Evolutionary conservation across 2,797 vertebrate genomes (phyloP), one percentile per base, ranked within the genome.

Genomic region (Myotis vivesi): DNA sequence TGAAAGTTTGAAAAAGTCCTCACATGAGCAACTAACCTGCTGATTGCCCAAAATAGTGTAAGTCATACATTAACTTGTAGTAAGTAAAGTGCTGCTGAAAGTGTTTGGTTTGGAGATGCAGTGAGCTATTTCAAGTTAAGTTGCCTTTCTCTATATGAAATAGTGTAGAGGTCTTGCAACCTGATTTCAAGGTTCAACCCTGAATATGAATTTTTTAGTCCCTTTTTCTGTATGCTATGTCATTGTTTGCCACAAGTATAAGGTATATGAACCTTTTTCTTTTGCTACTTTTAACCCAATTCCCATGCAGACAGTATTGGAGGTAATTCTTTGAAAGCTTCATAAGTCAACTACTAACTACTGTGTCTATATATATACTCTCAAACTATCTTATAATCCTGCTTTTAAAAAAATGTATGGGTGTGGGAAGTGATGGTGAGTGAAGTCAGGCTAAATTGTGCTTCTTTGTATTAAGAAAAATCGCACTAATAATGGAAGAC

Each of bases 341-440:
- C 62, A 5, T 80, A 88, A 93, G 90, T 77, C 76, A 62, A 41
- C 62, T 93, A 84, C 73, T 95, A 88, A 94, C 77, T 91, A 79
- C 91, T 79, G 8, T 77, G 36, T 95, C 91, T 86, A 19, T 96
- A 94, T 93, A 84, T 88, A 80, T 76, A 76, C 15, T 82, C 53
- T 87, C 28, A 92, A 96, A 95, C 57, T 87, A 36, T 95, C 92
- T 91, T 91, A 55, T 87, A 95, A 90, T 81, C 59, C 30, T 77
- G 75, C 69, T 96, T 97, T 97, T 95, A 25, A 95, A 96, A 25
- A 72, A 94, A 46, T 55, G 13, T 90, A 89, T 90, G 75, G 75
- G 59, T 95, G 66, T 95, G 85, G 49, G 88, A 96, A 92, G 86
- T 97, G 75, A 95, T 96, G 81, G 51, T 96, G 89, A 96, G 90